phyloP scores from a whole-genome alignment of 2,113 vertebrate species.

The Etia nguti region DNA sequence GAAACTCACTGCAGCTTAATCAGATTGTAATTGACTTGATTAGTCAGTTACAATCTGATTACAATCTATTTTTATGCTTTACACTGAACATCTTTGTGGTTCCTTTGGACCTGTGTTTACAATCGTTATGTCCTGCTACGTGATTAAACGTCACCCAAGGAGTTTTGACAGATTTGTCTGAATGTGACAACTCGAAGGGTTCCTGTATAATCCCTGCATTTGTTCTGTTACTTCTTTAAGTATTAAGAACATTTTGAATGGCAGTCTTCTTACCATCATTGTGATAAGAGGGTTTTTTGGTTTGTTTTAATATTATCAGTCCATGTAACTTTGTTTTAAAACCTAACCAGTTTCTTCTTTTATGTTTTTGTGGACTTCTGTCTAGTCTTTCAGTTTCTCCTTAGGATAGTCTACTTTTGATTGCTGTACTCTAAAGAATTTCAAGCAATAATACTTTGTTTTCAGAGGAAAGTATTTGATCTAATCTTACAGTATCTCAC shows the following conservation, averaged over 20 bases:
- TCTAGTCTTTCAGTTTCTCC: not conserved
- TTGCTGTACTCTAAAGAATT: not conserved
- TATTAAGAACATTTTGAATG: too few relatives aligned
- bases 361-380: not conserved
- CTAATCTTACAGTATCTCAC: not conserved
- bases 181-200: too few relatives aligned
- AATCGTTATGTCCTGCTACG: too few relatives aligned
- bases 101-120: not conserved
- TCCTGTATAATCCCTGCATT: too few relatives aligned
- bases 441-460: not conserved
- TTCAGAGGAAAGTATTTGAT: not conserved
- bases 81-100: not conserved
- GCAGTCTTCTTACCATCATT: too few relatives aligned
- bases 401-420: not conserved
- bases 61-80: not conserved
- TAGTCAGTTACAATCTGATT: not conserved
- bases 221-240: too few relatives aligned
- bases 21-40: not conserved
- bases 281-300: too few relatives aligned
- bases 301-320: too few relatives aligned
- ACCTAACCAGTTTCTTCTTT: not conserved
- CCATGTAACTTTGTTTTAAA: not conserved
- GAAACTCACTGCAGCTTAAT: not conserved
- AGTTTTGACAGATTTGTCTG: too few relatives aligned
- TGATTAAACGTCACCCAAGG: too few relatives aligned